Evolutionary conservation across 2,113 vertebrate species (phyloP).

Genomic region (Patagioenas fasciata): DNA sequence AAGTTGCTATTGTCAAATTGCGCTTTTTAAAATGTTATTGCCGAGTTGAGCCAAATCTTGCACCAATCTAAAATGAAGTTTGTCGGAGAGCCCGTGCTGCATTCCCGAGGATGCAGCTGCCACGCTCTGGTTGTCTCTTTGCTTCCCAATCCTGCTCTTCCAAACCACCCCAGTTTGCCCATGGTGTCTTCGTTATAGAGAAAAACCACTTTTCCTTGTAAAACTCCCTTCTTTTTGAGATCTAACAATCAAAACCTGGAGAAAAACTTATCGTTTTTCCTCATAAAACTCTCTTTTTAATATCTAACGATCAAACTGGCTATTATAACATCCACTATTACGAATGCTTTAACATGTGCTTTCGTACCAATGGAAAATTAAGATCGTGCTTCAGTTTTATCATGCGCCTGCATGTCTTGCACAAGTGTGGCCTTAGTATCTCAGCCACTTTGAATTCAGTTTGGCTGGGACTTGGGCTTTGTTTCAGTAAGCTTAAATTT

Average conservation of each 20-base stretch:
- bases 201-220: neutral
- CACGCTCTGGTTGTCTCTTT: neutral
- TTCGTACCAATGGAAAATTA: neutral
- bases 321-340: rapidly evolving
- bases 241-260: neutral
- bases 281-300: neutral
- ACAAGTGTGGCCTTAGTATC: neutral
- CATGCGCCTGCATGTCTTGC: neutral
- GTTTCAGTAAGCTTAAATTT: conserved; percentile 34
- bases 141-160: rapidly evolving
- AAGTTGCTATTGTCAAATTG: neutral
- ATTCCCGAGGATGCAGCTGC: neutral
- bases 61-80: neutral
- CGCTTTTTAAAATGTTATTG: neutral
- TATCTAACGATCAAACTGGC: neutral
- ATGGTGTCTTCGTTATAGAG: neutral
- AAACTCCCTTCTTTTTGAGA: neutral
- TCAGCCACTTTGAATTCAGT: neutral
- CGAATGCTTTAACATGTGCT: rapidly evolving
- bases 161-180: rapidly evolving
- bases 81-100: rapidly evolving
- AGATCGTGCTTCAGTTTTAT: neutral
- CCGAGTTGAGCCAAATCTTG: neutral
- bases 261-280: neutral
- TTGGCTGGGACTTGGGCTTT: neutral